Conservation (phyloP, 2,113 vertebrate genomes). For the Nymphicus hollandicus region DNA sequence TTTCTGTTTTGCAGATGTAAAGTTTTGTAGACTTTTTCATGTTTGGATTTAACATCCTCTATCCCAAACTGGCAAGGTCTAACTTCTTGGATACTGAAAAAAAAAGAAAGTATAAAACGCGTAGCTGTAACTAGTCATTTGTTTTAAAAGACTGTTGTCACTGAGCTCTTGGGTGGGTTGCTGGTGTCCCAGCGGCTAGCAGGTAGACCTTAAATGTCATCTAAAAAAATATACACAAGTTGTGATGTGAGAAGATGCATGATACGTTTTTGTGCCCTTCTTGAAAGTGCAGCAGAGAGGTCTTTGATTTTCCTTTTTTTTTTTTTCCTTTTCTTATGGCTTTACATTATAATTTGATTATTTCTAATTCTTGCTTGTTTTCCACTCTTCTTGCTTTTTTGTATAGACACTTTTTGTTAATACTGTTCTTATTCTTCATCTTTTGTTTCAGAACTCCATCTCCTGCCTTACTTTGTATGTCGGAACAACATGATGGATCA, state of each 20-base stretch:
- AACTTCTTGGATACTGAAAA: background rate
- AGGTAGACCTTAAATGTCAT: background rate
- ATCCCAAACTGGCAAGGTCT: background rate
- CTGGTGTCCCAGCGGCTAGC: background rate
- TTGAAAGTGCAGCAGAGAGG: background rate
- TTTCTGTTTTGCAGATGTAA: background rate
- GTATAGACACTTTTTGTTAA: slow-evolving; percentile 32
- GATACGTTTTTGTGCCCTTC: background rate
- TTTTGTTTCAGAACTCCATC: slow-evolving; percentile 67
- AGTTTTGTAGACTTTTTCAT: background rate
- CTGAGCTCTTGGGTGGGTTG: background rate
- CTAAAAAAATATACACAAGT: background rate
- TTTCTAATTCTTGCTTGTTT: background rate
- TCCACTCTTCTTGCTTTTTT: slow-evolving; percentile 29
- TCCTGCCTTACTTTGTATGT: slow-evolving; percentile 60
- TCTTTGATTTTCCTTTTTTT: background rate
- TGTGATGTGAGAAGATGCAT: background rate
- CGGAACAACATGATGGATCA: slow-evolving; percentile 48
- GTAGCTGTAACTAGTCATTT: background rate
- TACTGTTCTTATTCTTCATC: slow-evolving; percentile 62
- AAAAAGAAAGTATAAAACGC: rapidly evolving
- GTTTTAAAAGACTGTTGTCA: background rate
- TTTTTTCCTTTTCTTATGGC: background rate
- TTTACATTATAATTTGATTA: background rate
- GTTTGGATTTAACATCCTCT: background rate